A percentile compares a stretch with the other conserved stretches of the same genome.
phyloP scores from a whole-genome alignment of 2,113 vertebrate species.

The Brachypodius melanocephalos region DNA sequence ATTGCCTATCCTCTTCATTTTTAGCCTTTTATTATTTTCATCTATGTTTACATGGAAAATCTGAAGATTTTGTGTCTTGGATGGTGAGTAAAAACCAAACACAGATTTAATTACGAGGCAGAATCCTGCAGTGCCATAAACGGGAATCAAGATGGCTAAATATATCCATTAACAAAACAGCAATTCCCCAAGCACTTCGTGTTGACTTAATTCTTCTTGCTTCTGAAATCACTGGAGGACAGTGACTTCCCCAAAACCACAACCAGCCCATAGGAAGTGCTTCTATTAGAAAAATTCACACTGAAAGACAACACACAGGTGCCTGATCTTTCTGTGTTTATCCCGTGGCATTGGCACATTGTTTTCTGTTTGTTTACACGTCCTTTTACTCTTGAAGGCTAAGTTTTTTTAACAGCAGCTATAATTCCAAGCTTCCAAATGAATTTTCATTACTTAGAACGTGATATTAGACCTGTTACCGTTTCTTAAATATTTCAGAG shows the following conservation, averaged over 20 bases:
- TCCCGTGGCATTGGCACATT: neutral
- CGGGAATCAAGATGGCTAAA: neutral
- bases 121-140: neutral
- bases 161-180: neutral
- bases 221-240: neutral
- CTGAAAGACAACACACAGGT: neutral
- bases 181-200: neutral
- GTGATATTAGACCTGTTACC: neutral
- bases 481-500: neutral
- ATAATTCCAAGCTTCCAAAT: neutral
- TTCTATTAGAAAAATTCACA: neutral
- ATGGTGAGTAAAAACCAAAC: neutral
- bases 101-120: neutral
- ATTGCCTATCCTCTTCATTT: neutral
- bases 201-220: neutral
- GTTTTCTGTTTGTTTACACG: neutral
- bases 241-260: neutral
- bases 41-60: conserved; percentile 39
- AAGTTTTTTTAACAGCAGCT: neutral
- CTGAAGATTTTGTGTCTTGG: neutral
- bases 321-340: neutral
- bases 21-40: conserved; percentile 10
- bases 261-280: neutral
- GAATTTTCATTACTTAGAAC: neutral
- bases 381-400: neutral